phyloP scores from a whole-genome alignment of 2,888 invertebrate genomes.

The Amiota communis region DNA sequence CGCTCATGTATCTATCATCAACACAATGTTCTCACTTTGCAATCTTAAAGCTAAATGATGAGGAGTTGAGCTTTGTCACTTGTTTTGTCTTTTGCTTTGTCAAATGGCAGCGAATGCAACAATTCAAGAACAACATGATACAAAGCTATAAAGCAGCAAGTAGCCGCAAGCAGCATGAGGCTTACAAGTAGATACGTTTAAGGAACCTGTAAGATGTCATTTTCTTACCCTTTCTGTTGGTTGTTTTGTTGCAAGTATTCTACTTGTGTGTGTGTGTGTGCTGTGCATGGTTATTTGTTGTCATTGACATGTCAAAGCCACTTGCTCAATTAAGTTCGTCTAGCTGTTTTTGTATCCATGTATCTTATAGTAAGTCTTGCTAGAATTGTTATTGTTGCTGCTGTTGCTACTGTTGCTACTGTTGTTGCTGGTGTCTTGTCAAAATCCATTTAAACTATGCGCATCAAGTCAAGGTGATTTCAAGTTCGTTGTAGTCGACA shows the following conservation, averaged over 20 bases:
- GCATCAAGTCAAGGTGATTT: slow-evolving; percentile 55
- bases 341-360: too few species aligned
- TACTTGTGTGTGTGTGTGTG: too few species aligned
- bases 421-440: slow-evolving; percentile 35
- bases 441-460: slow-evolving; percentile 54
- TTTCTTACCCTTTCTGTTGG: slow-evolving; percentile 24
- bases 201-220: background rate
- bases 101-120: too few species aligned
- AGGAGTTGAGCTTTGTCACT: too few species aligned
- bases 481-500: slow-evolving; percentile 50
- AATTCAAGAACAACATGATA: too few species aligned
- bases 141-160: too few species aligned
- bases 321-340: background rate
- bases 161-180: background rate
- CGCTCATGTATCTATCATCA: too few species aligned
- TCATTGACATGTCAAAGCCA: slow-evolving; percentile 46
- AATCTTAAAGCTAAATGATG: too few species aligned
- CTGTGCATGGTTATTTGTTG: too few species aligned
- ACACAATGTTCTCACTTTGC: too few species aligned
- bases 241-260: slow-evolving; percentile 42
- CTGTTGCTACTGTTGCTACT: background rate
- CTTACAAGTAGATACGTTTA: too few species aligned
- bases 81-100: too few species aligned
- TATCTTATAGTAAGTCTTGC: background rate
- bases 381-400: background rate